Evolutionary conservation across 2,797 vertebrate genomes (phyloP).

Genomic region (Orestias chungarensis): DNA sequence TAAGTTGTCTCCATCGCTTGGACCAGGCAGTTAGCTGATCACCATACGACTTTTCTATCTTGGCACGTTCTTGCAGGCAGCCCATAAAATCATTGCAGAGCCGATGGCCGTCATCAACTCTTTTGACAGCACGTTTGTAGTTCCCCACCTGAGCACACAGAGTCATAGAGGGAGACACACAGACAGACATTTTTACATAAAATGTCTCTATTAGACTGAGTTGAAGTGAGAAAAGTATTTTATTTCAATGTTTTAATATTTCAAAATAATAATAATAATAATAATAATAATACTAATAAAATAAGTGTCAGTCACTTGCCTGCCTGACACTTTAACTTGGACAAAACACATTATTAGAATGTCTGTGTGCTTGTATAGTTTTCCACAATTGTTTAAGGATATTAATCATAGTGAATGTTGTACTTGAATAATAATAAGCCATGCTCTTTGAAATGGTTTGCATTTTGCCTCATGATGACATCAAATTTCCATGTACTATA

Average conservation of each 20-base stretch:
- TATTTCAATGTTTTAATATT: neutral
- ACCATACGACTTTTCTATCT: constrained; percentile 94
- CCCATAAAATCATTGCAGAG: constrained; percentile 97
- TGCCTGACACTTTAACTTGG: neutral
- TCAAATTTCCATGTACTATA: neutral
- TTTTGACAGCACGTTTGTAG: constrained; percentile 96
- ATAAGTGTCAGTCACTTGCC: neutral
- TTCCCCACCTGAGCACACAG: constrained; percentile 88
- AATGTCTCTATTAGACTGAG: neutral
- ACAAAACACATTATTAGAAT: neutral
- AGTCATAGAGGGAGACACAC: neutral
- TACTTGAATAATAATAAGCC: neutral
- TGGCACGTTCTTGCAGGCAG: constrained; percentile 94
- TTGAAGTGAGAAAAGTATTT: neutral
- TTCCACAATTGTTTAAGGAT: neutral
- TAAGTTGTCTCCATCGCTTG: constrained; percentile 96
- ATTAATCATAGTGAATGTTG: neutral
- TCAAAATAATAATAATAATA: neutral
- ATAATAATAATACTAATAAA: neutral
- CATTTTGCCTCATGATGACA: neutral
- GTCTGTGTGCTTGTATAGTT: neutral
- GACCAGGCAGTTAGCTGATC: constrained; percentile 97
- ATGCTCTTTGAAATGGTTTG: neutral
- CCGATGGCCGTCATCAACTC: constrained; percentile 93
- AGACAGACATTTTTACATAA: neutral